Evolutionary conservation across 2,797 vertebrate genomes (phyloP).

Genomic region (Corythornis leucogaster): DNA sequence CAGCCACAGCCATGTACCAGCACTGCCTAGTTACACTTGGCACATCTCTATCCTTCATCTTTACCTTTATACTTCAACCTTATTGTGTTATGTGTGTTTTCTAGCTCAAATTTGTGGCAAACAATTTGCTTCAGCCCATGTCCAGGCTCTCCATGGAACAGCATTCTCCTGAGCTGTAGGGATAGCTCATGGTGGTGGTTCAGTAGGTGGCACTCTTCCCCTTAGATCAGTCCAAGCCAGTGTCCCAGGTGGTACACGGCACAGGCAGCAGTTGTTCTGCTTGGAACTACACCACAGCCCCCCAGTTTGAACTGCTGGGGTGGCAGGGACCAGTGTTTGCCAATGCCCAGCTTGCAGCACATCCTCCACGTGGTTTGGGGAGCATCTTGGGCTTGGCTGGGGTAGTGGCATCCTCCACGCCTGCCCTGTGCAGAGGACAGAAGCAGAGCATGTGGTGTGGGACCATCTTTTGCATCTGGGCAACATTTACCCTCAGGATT

Average conservation of each 20-base stretch:
- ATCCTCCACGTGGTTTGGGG: not conserved
- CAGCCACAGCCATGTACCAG: not conserved
- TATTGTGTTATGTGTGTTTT: not conserved
- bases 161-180: not conserved
- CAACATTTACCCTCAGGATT: not conserved
- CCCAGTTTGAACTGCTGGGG: not conserved
- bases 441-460: not conserved
- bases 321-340: not conserved
- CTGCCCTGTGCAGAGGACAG: not conserved
- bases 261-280: not conserved
- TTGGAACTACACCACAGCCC: fast-evolving
- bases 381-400: not conserved
- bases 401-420: fast-evolving
- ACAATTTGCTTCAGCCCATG: not conserved
- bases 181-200: not conserved
- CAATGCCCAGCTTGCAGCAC: fast-evolving
- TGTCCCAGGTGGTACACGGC: not conserved
- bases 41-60: not conserved
- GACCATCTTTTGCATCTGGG: not conserved
- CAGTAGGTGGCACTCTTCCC: slow-evolving; percentile 72
- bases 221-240: not conserved
- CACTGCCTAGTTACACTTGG: not conserved
- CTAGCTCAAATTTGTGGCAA: not conserved
- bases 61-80: not conserved
- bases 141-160: not conserved